Evolutionary conservation across 2,113 vertebrate genomes (phyloP).

Genomic region (Notechis scutatus): DNA sequence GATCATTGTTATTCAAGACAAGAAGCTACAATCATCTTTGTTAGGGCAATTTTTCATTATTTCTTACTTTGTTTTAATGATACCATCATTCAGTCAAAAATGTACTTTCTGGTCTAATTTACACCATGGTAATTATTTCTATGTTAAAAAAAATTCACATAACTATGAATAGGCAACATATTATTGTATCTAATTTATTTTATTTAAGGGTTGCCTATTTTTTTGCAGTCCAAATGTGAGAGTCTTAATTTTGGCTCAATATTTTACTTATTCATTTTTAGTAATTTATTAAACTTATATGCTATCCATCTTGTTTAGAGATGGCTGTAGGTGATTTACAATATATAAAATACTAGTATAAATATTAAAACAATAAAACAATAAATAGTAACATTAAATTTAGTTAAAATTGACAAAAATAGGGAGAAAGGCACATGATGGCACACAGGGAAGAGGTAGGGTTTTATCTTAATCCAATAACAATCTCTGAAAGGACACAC

Average conservation of each 20-base stretch:
- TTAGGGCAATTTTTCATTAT: slow-evolving; percentile 54
- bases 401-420: no score
- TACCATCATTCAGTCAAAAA: slow-evolving; percentile 46
- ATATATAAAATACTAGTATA: no score
- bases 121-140: background rate
- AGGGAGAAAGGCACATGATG: no score
- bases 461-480: no score
- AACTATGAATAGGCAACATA: background rate
- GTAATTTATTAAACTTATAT: no score
- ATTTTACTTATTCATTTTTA: background rate
- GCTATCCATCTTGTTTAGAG: no score
- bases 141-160: background rate
- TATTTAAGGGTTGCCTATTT: background rate
- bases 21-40: slow-evolving; percentile 51
- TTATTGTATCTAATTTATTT: background rate
- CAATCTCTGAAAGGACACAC: no score
- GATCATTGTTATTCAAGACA: slow-evolving; percentile 5
- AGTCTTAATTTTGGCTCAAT: background rate
- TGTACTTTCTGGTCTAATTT: slow-evolving; percentile 30
- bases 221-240: background rate
- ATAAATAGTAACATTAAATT: no score
- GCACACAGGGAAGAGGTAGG: no score
- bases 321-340: no score
- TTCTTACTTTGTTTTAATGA: slow-evolving; percentile 42
- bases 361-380: no score